Evolutionary conservation across 2,113 vertebrate species (phyloP), one percentile per base, ranked within the genome.

Genomic region (Porphyrio hochstetteri): DNA sequence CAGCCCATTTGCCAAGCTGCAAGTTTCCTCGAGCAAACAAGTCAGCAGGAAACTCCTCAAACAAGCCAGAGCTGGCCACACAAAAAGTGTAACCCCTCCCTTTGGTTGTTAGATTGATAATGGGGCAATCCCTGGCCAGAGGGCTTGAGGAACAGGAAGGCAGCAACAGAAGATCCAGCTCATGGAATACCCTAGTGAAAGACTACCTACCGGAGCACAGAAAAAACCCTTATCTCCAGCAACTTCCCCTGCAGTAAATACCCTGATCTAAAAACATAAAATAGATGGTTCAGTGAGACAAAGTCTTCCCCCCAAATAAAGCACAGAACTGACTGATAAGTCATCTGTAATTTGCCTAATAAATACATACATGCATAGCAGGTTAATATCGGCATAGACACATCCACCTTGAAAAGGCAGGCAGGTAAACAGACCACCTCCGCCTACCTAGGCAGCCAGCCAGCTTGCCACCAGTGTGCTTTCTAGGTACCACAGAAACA

Each of bases 61-160:
- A 97, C 95, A 95, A 96, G 96, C 92, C 93, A 92, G 88, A 95
- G 93, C 93, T 88, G 88, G 96, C 85, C 92, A 92, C 76, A 75
- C 65, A 81, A 88, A 88, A 92, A 72, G 65, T 7, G 1, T 71
- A 95, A 79, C 86, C 65, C 86, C 91, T 93, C 91, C 95, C 96
- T 95, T 69, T 3, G 38, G 87, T 44, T 86, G 82, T 64, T 93
- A 71, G n/a, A 6, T 88, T 55, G 56, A 70, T 81, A 83, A 88
- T 84, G 31, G 70, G 70, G 77, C 86, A 95, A 94, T 65, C 80
- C 88, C 81, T 94, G 93, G 92, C 96, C 93, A 93, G 92, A 91
- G 86, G 91, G 92, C 88, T 93, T 59, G 31, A 80, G 40, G 20
- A 92, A 50, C 15, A 82, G 53, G 52, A 79, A 82, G 55, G 61